Base-by-base conservation (phyloP, 2,113 vertebrate genomes). In the Haliaeetus leucogaster region DNA sequence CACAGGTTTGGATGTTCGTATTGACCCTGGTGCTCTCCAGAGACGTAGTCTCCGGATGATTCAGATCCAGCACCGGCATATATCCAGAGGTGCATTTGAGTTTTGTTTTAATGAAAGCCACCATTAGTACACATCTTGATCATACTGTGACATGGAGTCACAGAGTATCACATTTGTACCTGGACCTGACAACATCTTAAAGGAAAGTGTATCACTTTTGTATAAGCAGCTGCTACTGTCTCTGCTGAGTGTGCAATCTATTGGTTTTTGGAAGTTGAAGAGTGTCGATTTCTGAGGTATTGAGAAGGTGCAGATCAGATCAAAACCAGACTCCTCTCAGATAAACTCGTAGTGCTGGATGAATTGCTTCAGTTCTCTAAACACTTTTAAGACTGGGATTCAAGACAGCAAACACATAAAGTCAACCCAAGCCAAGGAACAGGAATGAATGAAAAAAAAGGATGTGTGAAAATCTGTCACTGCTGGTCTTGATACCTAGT, bases 51-150 rank as follows among this genome's bases (percentile, higher is more conserved):
- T 68, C 16, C 29, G 7, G 50, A 8, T 81, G 21, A 55, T 72
- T 71, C 0, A 1, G 11, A 47, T 45, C 21, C 43, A 70, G 25
- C 26, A 71, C 12, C 3, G 0, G 2, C 17, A 65, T 63, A 16
- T 30, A 53, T 10, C 19, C 25, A 23, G 14, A 30, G 8, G 10
- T 56, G 10, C 5, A n/a, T 85, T 77, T 63, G 26, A 63, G 36
- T 47, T 91, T 71, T 3, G 1, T 71, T 66, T 77, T 73, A 13
- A 36, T 16, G 34, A 82, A 92, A 92, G 48, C 30, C 23, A 36
- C 34, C 1, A 0, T 65, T 89, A 59, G 11, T 67, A 20, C 23
- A 36, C 23, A 6, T 55, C 42, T 82, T 67, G 34, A 34, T 68
- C 15, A 11, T 68, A 13, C 5, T 34, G 21, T 74, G 76, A 55